Base-by-base conservation (phyloP, 2,888 invertebrate species). In the Brenthis ino region DNA sequence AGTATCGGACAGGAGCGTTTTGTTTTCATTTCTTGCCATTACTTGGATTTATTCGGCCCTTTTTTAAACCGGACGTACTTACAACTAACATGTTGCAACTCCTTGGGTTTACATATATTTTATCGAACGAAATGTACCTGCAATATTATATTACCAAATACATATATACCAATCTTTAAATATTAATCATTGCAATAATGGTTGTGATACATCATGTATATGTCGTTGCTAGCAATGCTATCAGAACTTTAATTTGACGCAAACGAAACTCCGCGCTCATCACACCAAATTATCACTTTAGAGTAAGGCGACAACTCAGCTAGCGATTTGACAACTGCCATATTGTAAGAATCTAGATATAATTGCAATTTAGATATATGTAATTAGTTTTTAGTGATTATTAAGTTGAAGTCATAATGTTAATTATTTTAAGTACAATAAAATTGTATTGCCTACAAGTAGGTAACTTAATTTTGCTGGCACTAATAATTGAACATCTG, bases 281-380 rank as follows among this genome's bases (percentile, higher is more conserved):
- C 77, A 80, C 82, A 85, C 85, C 85, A 85, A 86, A 85, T 81
- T 77, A 82, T 84, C 82, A 83, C 79, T 80, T 75, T 79, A 81
- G 79, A 74, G 70, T 75, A 77, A 84, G 81, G 78, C 76, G 82
- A 84, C 89, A 91, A 91, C 89, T 86, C 89, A 89, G 92, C 92
- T 93, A 93, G 90, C 91, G 84, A 89, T 87, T 87, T 87, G 88
- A 91, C 87, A 89, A 93, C 93, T 92, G 93, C 93, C 93, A 93
- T 93, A 93, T 86, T 87, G 86, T 93, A 91, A 92, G 90, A 79
- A 88, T 83, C 80, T 90, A 90, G 86, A 78, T 83, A 77, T 86
- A 85, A 85, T 81, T 81, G 82, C 83, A 85, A 83, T 84, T 84
- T 87, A 86, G 83, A 75, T 80, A 71, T 43, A 43, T 43, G 37